A percentile compares a stretch with the other conserved stretches of the same genome.
Evolutionary conservation across 53 echinoderm and acorn worm species (phyloP).

Genomic region (Paracentrotus lividus): DNA sequence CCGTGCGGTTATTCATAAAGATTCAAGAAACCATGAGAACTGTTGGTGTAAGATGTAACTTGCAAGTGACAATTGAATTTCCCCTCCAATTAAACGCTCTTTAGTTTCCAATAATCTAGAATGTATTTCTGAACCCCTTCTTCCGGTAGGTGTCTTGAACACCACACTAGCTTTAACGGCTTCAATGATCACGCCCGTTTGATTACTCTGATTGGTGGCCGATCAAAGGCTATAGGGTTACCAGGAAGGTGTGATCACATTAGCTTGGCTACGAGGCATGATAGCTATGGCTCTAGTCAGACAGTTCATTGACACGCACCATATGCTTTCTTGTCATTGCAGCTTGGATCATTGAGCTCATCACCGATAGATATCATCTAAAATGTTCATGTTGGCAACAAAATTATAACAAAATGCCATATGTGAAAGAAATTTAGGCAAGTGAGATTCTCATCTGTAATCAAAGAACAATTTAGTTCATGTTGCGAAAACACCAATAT

Average conservation of each 20-base stretch:
- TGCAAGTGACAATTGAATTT: background rate
- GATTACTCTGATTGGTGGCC: conserved; percentile 47
- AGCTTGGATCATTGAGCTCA: conserved; percentile 13
- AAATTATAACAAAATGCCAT: background rate
- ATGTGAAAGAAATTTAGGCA: conserved; percentile 2
- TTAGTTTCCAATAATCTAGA: background rate
- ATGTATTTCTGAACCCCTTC: background rate
- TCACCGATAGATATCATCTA: conserved; percentile 1
- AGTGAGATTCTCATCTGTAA: background rate
- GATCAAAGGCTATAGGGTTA: conserved; percentile 54
- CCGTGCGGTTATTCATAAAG: no score
- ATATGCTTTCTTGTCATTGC: conserved; percentile 21
- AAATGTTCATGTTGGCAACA: conserved; percentile 28
- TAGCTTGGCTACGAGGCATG: conserved; percentile 24
- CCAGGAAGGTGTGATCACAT: conserved; percentile 27
- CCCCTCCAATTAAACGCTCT: background rate
- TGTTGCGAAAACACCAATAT: background rate
- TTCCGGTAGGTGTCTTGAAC: background rate
- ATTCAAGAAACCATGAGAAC: no score
- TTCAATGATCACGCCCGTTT: conserved; percentile 6
- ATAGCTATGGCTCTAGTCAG: conserved; percentile 2
- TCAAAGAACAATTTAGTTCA: conserved; percentile 2
- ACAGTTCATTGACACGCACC: conserved; percentile 45
- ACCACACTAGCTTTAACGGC: conserved; percentile 5
- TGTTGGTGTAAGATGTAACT: background rate